A percentile compares a stretch with the other conserved stretches of the same genome.
These are phyloP conservation scores for Urocolius indicus DNA, from an alignment of 2,113 vertebrate species.

Conservation along the genomic window DNA sequence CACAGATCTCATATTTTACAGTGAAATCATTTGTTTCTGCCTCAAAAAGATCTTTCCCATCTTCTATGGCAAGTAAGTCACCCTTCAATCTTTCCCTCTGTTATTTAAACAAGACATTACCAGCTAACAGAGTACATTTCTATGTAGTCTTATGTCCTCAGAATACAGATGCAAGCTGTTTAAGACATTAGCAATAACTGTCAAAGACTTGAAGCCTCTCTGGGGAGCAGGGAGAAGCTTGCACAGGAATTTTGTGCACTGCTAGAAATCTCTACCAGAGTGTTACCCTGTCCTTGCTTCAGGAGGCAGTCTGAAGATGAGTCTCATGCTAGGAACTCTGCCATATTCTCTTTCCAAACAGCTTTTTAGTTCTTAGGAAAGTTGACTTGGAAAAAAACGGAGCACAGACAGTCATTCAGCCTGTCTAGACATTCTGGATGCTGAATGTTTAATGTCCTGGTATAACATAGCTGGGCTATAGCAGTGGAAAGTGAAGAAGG, in stretches of 20 bases:
- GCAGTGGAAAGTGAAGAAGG: slow-evolving; percentile 26
- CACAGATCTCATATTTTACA: background rate
- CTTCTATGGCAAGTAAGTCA: background rate
- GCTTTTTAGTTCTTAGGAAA: background rate
- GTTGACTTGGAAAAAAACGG: background rate
- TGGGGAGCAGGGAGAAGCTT: background rate
- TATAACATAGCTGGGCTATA: background rate
- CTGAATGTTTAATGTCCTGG: slow-evolving; percentile 14
- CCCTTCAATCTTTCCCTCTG: background rate
- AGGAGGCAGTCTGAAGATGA: background rate
- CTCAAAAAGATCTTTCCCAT: background rate
- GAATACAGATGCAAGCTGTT: background rate
- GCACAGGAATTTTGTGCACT: background rate
- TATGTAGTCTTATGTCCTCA: background rate
- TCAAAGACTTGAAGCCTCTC: background rate
- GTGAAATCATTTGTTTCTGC: background rate
- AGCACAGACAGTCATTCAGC: slow-evolving; percentile 29
- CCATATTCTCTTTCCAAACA: slow-evolving; percentile 15
- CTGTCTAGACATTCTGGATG: slow-evolving; percentile 52
- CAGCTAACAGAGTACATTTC: background rate
- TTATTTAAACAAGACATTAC: background rate
- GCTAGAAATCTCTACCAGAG: background rate
- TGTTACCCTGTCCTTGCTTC: background rate
- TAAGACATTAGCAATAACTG: slow-evolving; percentile 4
- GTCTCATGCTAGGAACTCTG: background rate